Percentiles rank a stretch among this genome's conserved stretches.
These are phyloP conservation scores for Thymelicus sylvestris DNA, from an alignment of 2,888 invertebrate genomes.

Conservation along the genomic window DNA sequence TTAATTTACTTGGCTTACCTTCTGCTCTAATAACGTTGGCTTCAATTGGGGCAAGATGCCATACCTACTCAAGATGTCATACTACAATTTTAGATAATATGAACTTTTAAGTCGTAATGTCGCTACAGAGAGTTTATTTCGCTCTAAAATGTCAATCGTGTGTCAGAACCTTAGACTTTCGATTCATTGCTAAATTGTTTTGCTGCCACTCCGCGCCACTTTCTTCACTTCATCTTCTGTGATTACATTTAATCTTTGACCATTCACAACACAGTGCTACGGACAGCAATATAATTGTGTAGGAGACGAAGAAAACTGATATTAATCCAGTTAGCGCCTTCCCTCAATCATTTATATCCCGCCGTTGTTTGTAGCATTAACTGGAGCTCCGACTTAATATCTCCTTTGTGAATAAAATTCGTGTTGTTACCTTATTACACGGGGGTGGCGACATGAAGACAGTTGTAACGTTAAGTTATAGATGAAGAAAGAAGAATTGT, in stretches of 20 bases:
- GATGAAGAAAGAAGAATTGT: conserved; percentile 16
- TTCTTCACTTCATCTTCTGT: no score
- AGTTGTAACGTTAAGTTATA: neutral
- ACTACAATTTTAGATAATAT: no score
- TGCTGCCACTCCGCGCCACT: neutral
- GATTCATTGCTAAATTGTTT: no score
- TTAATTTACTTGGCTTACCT: no score
- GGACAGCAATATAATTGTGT: conserved; percentile 73
- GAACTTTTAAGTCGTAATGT: no score
- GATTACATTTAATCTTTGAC: conserved; percentile 54
- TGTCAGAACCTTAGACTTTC: no score
- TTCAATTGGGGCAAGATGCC: no score
- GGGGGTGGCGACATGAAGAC: conserved; percentile 19
- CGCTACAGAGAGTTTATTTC: no score
- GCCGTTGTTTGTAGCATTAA: conserved; percentile 48
- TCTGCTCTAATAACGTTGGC: no score
- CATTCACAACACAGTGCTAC: conserved; percentile 70
- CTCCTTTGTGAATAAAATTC: conserved; percentile 49
- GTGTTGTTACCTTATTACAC: conserved; percentile 18
- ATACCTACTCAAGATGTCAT: no score
- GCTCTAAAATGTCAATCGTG: no score
- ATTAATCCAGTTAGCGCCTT: conserved; percentile 56
- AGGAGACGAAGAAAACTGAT: conserved; percentile 77
- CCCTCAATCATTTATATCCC: conserved; percentile 50
- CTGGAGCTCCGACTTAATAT: conserved; percentile 55